Evolutionary conservation across 2,113 vertebrate species (phyloP), one percentile per base, ranked within the genome.

Genomic region (Puffinus mauretanicus): DNA sequence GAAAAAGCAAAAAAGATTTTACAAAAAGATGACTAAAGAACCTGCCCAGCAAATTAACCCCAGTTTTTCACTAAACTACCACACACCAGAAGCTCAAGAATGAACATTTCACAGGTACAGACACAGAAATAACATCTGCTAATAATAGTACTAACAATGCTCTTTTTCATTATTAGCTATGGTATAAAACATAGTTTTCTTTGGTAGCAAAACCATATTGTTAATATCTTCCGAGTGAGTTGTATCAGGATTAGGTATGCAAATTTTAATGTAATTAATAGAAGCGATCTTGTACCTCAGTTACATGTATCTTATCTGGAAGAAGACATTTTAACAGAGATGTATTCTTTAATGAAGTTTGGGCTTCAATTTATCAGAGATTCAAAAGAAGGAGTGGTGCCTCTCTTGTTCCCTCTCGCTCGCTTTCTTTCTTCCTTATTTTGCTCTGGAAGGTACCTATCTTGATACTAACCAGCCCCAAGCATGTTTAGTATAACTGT

Each of bases 401-500:
- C 44, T 88, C 46, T 94, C 57, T 90, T 91, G 47, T 83, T 92
- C 32, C 22, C 20, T 69, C 79, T 73, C 4, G 0, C 34, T 64
- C 25, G 5, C 30, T 47, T 36, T 54, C 54, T 55, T 58, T 86
- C 58, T 92, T 93, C 87, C 82, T 96, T 86, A 51, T 88, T 96
- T 95, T 86, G n/a, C 38, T 67, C 82, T 90, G 79, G 82, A 94
- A 96, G 82, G 40, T 83, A 90, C 42, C 57, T 80, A 73, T 73
- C 86, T 91, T 90, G 73, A 92, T 88, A 82, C 62, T 55, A 88
- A 83, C 55, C 67, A 94, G 93, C 95, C 95, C 38, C 79, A 92
- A 96, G 92, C 93, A 49, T 83, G 46, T 93, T 93, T 94, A 92
- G 46, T 70, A 9, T 90, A 90, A 93, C 78, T 96, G 88, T 93